Conservation (phyloP, 1,140 invertebrate species). For the Penaeus vannamei region DNA sequence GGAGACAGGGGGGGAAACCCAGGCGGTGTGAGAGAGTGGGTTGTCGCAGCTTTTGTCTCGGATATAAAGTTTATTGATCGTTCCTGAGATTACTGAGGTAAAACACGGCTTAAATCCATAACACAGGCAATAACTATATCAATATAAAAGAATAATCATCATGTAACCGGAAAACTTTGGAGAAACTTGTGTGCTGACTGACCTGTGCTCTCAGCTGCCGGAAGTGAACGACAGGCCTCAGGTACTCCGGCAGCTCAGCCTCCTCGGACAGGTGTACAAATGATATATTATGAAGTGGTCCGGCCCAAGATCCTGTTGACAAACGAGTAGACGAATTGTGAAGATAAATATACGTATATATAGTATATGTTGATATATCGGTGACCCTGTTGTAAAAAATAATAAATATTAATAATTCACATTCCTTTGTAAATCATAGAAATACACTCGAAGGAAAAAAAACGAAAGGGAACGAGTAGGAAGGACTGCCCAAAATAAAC, state of each 20-base stretch:
- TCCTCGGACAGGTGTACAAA: conserved; percentile 43
- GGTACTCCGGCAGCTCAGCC: conserved; percentile 49
- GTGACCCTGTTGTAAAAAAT: background rate
- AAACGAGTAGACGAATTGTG: background rate
- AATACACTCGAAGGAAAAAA: no score
- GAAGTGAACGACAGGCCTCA: conserved; percentile 55
- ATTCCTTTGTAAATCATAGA: no score
- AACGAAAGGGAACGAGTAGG: no score
- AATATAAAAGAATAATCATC: no score
- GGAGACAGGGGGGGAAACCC: background rate
- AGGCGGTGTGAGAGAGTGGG: background rate
- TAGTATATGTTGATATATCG: background rate
- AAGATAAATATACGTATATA: background rate
- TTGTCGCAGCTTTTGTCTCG: background rate
- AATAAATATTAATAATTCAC: no score
- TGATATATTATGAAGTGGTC: conserved; percentile 31
- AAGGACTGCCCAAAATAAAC: no score
- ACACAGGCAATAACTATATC: no score
- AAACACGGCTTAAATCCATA: no score
- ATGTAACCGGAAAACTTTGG: no score
- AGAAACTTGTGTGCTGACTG: background rate
- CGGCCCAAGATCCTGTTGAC: conserved; percentile 30
- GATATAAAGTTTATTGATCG: background rate
- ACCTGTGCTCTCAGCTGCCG: conserved; percentile 47
- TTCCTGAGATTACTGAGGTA: no score